phyloP scores from a whole-genome alignment of 2,113 vertebrate species.

The Gymnogyps californianus region DNA sequence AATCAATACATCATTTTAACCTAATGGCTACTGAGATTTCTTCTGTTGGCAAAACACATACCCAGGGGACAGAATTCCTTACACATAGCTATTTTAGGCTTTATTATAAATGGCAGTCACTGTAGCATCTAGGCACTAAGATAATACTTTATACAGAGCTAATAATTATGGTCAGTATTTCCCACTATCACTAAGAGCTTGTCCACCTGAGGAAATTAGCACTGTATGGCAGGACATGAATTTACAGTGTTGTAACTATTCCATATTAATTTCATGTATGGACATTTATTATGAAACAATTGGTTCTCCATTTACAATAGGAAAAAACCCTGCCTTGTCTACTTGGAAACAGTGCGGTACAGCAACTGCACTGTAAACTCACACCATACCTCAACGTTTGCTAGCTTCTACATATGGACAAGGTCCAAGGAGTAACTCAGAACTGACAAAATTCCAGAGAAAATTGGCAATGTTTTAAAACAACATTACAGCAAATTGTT shows the following conservation, averaged over 20 bases:
- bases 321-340: background rate
- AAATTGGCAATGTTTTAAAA: constrained; percentile 55
- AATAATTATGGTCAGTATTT: background rate
- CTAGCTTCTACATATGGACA: background rate
- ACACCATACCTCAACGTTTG: background rate
- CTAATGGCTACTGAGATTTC: background rate
- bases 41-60: background rate
- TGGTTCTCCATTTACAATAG: background rate
- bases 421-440: background rate
- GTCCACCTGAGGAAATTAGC: background rate
- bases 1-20: background rate
- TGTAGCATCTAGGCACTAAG: constrained; percentile 58
- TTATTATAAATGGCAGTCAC: constrained; percentile 50
- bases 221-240: background rate
- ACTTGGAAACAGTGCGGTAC: background rate
- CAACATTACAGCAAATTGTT: constrained; percentile 50
- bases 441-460: background rate
- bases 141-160: constrained; percentile 22
- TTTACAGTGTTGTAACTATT: background rate
- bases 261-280: background rate
- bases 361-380: background rate
- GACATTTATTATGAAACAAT: background rate
- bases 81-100: background rate
- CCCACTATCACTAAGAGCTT: background rate
- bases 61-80: background rate